phyloP scores from a whole-genome alignment of 2,888 invertebrate species.

The Drosophila anomalata region DNA sequence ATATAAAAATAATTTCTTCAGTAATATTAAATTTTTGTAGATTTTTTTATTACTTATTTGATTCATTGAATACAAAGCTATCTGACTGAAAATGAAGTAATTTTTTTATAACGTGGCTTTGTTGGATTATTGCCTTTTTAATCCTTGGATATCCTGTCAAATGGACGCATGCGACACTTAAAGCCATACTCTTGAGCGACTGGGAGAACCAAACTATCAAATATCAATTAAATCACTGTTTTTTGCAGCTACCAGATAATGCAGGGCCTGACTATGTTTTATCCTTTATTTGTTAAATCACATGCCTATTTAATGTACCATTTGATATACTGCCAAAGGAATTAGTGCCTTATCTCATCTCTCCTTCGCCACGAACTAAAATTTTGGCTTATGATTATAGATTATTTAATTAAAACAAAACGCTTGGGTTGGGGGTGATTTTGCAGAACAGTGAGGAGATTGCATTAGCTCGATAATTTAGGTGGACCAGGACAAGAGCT shows the following conservation, averaged over 20 bases:
- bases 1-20: background rate
- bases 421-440: slow-evolving; percentile 28
- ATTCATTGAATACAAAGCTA: slow-evolving; percentile 33
- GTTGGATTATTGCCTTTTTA: slow-evolving; percentile 12
- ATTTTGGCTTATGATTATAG: slow-evolving; percentile 35
- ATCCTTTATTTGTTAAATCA: slow-evolving; percentile 65
- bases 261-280: slow-evolving; percentile 43
- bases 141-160: slow-evolving; percentile 1
- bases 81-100: slow-evolving; percentile 21
- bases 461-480: slow-evolving; percentile 81
- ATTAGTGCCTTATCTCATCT: slow-evolving; percentile 25
- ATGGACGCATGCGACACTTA: background rate
- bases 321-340: slow-evolving; percentile 51
- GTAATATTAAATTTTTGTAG: background rate
- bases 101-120: slow-evolving; percentile 7
- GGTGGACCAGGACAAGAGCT: slow-evolving; percentile 90
- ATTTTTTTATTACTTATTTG: slow-evolving; percentile 25
- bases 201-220: background rate
- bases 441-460: slow-evolving; percentile 58
- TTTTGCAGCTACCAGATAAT: slow-evolving; percentile 8
- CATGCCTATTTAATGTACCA: slow-evolving; percentile 56
- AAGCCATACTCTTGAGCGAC: slow-evolving; percentile 1
- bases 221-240: slow-evolving; percentile 3
- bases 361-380: slow-evolving; percentile 42
- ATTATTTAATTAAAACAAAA: slow-evolving; percentile 50